phyloP scores from a whole-genome alignment of 1,140 invertebrate genomes.

The Aphis gossypii region DNA sequence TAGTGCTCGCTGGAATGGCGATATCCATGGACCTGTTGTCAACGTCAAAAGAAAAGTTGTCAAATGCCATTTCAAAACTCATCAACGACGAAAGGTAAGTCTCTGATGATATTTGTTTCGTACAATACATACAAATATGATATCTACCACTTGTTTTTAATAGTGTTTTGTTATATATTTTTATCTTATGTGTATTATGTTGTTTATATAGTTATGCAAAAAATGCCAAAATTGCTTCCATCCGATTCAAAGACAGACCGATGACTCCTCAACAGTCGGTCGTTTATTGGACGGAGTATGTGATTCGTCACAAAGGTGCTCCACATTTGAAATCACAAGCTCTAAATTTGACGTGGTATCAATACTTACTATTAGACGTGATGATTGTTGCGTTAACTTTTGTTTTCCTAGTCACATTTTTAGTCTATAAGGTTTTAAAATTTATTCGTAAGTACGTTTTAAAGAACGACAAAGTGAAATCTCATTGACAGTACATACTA shows the following conservation, averaged over 20 bases:
- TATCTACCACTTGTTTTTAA: no score
- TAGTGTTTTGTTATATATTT: no score
- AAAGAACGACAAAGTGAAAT: not conserved
- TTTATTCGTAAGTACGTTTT: not conserved
- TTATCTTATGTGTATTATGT: no score
- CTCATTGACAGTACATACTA: not conserved
- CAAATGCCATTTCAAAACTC: not conserved
- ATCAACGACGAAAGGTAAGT: constrained; percentile 18
- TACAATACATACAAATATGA: not conserved
- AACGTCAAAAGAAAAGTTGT: constrained; percentile 62
- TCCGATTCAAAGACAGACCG: constrained; percentile 63
- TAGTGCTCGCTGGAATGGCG: constrained; percentile 62
- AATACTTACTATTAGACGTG: constrained; percentile 70
- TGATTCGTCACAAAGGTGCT: constrained; percentile 69
- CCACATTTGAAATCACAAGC: constrained; percentile 68
- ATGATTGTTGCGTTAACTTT: not conserved
- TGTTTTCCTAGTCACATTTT: not conserved
- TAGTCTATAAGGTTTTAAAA: not conserved
- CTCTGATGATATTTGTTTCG: not conserved
- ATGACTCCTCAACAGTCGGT: constrained; percentile 66
- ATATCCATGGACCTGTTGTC: constrained; percentile 63
- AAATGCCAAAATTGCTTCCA: constrained; percentile 50
- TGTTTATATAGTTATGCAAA: constrained; percentile 51
- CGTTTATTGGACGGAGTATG: constrained; percentile 72
- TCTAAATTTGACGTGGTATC: constrained; percentile 68